Percentiles rank a stretch among this genome's conserved stretches.
Evolutionary conservation across 1,140 invertebrate genomes (phyloP).

Genomic region (Formica exsecta): DNA sequence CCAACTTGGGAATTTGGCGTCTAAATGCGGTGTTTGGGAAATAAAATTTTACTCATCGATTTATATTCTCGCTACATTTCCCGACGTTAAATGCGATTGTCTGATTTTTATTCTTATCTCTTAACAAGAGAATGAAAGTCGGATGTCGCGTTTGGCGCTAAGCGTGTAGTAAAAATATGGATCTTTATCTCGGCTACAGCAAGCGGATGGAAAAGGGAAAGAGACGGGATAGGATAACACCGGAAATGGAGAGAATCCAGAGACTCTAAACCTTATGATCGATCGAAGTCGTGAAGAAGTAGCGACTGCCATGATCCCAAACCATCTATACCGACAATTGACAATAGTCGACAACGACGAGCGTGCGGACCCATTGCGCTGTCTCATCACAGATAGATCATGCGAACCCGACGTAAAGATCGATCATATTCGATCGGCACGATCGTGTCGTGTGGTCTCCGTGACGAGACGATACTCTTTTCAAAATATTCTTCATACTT

Average conservation of each 20-base stretch:
- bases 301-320: conserved; percentile 61
- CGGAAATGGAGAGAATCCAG: conserved; percentile 39
- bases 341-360: conserved; percentile 64
- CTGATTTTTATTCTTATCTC: not conserved
- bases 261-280: conserved; percentile 66
- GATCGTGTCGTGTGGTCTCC: conserved; percentile 51
- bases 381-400: conserved; percentile 73
- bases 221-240: not conserved
- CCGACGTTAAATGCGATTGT: not conserved
- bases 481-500: conserved; percentile 85
- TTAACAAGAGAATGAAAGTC: not conserved
- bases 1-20: conserved; percentile 23
- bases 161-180: not conserved
- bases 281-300: conserved; percentile 67
- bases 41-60: conserved; percentile 7
- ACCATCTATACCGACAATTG: conserved; percentile 43
- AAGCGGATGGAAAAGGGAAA: conserved; percentile 30
- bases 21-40: conserved; percentile 40
- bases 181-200: conserved; percentile 16
- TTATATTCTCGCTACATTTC: not conserved
- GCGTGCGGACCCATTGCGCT: conserved; percentile 78
- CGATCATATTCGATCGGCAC: conserved; percentile 30
- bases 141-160: not conserved
- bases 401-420: not conserved
- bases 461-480: conserved; percentile 80